A percentile compares a stretch with the other conserved stretches of the same genome.
Conservation (phyloP, 2,888 invertebrate species). For the Papilio elwesi region DNA sequence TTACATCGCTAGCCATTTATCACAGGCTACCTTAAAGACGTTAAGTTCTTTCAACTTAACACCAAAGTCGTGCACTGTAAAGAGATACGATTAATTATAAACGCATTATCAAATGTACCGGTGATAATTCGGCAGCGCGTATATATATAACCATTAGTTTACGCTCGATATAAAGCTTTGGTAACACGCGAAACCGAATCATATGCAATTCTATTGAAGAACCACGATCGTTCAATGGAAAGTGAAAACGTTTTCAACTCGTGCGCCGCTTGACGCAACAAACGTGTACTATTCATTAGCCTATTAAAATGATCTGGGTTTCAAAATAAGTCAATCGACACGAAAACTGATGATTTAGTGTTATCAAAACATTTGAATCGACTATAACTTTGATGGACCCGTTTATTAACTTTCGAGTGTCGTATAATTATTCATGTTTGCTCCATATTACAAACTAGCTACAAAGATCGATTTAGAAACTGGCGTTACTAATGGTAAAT, state of each 20-base stretch:
- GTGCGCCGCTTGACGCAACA: constrained; percentile 39
- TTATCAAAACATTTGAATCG: constrained; percentile 33
- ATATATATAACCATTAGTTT: constrained; percentile 30
- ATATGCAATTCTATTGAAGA: constrained; percentile 30
- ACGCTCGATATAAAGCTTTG: constrained; percentile 39
- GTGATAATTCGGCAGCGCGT: constrained; percentile 56
- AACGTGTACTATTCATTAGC: constrained; percentile 41
- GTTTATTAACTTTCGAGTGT: constrained; percentile 28
- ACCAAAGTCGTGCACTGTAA: constrained; percentile 68
- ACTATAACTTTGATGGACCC: constrained; percentile 39
- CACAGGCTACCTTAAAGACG: constrained; percentile 46
- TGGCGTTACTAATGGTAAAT: too few relatives aligned
- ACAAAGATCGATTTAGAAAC: too few relatives aligned
- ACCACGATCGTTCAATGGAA: constrained; percentile 12
- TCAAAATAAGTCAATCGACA: constrained; percentile 52
- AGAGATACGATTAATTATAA: constrained; percentile 70
- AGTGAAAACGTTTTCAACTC: constrained; percentile 26
- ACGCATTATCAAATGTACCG: constrained; percentile 61
- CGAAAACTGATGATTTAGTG: constrained; percentile 50
- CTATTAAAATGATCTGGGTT: constrained; percentile 46
- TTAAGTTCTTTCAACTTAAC: constrained; percentile 48
- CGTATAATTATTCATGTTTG: constrained; percentile 13
- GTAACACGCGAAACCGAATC: constrained; percentile 37
- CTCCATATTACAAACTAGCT: neutral
- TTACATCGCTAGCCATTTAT: constrained; percentile 45